Base-by-base conservation (phyloP, 2,888 invertebrate species). In the Nephrotoma appendiculata region DNA sequence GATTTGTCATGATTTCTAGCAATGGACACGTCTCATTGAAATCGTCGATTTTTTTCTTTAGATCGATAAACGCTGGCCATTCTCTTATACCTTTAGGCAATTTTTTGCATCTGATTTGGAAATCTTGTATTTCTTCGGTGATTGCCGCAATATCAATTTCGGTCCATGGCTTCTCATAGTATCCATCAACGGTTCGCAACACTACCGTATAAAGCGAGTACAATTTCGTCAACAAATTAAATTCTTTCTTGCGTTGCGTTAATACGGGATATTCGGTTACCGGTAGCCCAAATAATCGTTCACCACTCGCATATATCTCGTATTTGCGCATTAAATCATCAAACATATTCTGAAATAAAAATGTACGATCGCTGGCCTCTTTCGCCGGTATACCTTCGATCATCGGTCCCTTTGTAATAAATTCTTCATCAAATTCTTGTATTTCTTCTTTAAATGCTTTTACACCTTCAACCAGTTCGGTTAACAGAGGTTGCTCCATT, bases 41-140 rank as follows among this genome's bases (percentile, higher is more conserved):
- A 90, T 98, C 97, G 89, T 98, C 97, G 87, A 98, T 97, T 92
- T 96, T 97, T 88, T 95, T 95, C 90, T 97, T 97, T 87, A 98
- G 91, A 88, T 97, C 97, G 86, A 96, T 93, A 90, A 93, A 98
- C 0, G 98, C 97, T 0, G 96, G 96, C 97, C 97, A 98, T 86
- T 96, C 95, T 90, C 96, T 96, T 94, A 98, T 95, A 0, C 93
- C 97, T 90, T 94, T 96, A 0, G 98, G 98, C 86, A 98, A 92
- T 90, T 95, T 95, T 41, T 96, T 95, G 89, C 97, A 97, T 89
- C 97, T 95, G 88, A 95, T 92, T 91, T 97, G 97, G 90, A 97
- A 98, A 85, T 98, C 98, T 11, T 93, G 92, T 86, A 98, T 91
- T 90, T 98, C 97, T 0, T 93, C 92, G 87, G 95, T 95, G 88